Base-by-base conservation (phyloP, 2,888 invertebrate species). In the Callyntrura guangdongensis region DNA sequence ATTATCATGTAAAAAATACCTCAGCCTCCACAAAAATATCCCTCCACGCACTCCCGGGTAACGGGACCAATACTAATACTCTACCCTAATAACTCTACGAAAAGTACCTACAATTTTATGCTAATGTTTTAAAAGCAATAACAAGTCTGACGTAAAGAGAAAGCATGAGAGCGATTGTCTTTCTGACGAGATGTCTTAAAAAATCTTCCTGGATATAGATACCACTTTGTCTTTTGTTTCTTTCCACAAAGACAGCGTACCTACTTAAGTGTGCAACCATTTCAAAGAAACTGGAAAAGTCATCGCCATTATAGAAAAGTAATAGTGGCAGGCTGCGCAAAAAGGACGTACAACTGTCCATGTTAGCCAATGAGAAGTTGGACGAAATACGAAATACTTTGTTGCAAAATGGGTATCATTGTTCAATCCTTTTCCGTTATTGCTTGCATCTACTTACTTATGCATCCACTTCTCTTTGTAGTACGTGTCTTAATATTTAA, bases 221-320 rank as follows among this genome's bases (percentile, higher is more conserved):
- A 53, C 5, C 2, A 11, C 11, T 53, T 56, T n/a, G 4, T 56
- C 56, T 56, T 56, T 36, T 36, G 36, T 36, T 53, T 64, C 61
- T 17, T 22, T 5, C 9, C 67, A 67, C 67, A 67, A 25, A 11
- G 2, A 9, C 0, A 36, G 20, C 22, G 6, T 61, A 61, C 61
- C 36, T 36, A 36, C 36, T 36, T 36, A 36, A 36, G 36, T 36
- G 36, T 17, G 14, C 36, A 49, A 47, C 9, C 47, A 49, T 49
- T 5, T 74, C 47, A 22, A 14, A 74, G 49, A 74, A 47, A 2
- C 47, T 47, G 11, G 17, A 69, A 69, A 82, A 83, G 59, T 64
- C 61, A 83, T 83, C 20, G 25, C 45, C 84, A 56, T 84, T 69
- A 17, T 74, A 82, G 61, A 69, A 74, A 69, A 17, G 47, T 6